Evolutionary conservation across 2,888 invertebrate species (phyloP), one percentile per base, ranked within the genome.

Genomic region (Ornithoptera alexandrae): DNA sequence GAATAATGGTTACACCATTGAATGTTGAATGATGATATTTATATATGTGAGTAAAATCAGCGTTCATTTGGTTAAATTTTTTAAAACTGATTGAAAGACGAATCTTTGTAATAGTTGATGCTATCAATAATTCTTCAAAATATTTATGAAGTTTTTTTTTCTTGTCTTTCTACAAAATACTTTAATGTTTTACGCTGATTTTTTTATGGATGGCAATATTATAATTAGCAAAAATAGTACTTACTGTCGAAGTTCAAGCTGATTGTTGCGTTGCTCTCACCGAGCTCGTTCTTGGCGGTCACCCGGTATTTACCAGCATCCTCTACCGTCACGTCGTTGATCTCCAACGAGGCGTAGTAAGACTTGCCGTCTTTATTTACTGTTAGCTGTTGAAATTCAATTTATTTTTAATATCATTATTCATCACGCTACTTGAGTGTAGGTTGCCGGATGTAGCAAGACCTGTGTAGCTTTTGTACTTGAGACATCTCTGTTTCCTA

Each of bases 191-290:
- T n/a, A 53, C 53, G 53, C 53, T 53, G 53, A 59, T 59, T 30
- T 50, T 63, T 30, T 30, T 50, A 57, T 36, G 58, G n/a, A 68
- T 67, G 65, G 71, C 62, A 39, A 53, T 20, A 65, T 53, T 8
- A 61, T 42, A 15, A 50, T 17, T 46, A 46, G 15, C 46, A 15
- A 15, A 53, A 7, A n/a, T n/a, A 53, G 57, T 22, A 97, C 98
- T 97, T 95, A 98, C 98, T 98, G 95, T 98, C 98, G 94, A 98
- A 98, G 94, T 98, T 98, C 82, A 98, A 95, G 93, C 98, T 98
- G 92, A 98, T 98, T 75, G 98, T 98, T 74, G 98, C 98, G 90
- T 98, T 98, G 88, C 98, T 98, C 93, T 99, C 98, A 87, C 99
- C 99, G 82, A 98, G 95, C 93, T 98, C 98, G 94, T 98, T 99